Evolutionary conservation across 23 tunicate genomes (phyloP).

Genomic region (Trididemnum miniatum): DNA sequence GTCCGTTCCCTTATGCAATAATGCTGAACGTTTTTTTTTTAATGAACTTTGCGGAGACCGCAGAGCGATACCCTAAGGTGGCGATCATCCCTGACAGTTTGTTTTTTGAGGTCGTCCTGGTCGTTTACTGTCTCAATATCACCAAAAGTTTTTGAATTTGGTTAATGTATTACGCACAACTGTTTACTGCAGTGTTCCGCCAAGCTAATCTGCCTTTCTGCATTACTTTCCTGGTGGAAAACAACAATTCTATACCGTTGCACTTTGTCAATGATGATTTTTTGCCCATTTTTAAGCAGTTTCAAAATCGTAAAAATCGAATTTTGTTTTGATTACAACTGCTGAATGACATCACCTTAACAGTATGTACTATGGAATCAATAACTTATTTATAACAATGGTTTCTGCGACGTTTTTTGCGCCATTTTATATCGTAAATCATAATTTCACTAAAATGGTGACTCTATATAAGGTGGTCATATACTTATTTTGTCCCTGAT

Average conservation of each 20-base stretch:
- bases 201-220: slow-evolving; percentile 22
- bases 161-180: slow-evolving; percentile 6
- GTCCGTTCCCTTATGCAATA: slow-evolving; percentile 4
- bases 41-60: slow-evolving; percentile 16
- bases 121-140: slow-evolving; percentile 5
- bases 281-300: slow-evolving; percentile 21
- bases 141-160: slow-evolving; percentile 18
- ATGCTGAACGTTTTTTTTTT: slow-evolving; percentile 14
- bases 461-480: too few species aligned
- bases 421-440: too few species aligned
- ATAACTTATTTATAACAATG: too few species aligned
- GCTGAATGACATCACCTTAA: too few species aligned
- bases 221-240: slow-evolving; percentile 20
- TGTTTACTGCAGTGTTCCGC: slow-evolving; percentile 10
- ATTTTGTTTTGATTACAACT: too few species aligned
- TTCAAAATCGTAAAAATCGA: slow-evolving; percentile 15
- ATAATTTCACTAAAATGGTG: too few species aligned
- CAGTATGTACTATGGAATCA: too few species aligned
- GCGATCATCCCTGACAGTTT: slow-evolving; percentile 21
- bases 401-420: too few species aligned
- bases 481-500: too few species aligned
- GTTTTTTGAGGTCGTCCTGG: slow-evolving; percentile 24
- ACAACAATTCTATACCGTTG: slow-evolving; percentile 26
- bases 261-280: slow-evolving; percentile 11
- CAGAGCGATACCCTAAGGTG: slow-evolving; percentile 4